Conservation (phyloP, 2,888 invertebrate genomes). For the Tuberolachnus salignus region DNA sequence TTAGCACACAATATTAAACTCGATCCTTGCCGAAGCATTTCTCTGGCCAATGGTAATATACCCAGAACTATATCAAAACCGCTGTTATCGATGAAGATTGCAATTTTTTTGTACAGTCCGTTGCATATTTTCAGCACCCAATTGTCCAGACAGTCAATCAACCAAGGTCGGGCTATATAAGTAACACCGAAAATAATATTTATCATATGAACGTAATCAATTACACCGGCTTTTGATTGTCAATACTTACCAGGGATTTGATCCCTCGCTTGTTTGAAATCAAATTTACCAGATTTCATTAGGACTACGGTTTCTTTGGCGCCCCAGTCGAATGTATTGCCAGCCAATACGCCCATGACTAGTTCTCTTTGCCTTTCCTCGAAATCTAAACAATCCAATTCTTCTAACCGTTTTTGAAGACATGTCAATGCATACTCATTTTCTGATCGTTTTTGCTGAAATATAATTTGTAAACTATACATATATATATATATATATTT, state of each 20-base stretch:
- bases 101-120: constrained; percentile 81
- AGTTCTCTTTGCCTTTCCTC: constrained; percentile 62
- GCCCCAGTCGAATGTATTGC: constrained; percentile 98
- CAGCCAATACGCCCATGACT: constrained; percentile 70
- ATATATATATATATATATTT: background rate
- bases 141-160: constrained; percentile 82
- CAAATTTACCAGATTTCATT: constrained; percentile 77
- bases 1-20: constrained; percentile 92
- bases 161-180: constrained; percentile 80
- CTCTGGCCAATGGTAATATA: constrained; percentile 86
- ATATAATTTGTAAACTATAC: constrained; percentile 60
- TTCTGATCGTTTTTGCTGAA: constrained; percentile 84
- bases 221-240: background rate
- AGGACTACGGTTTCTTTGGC: constrained; percentile 87
- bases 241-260: constrained; percentile 73
- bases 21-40: constrained; percentile 80
- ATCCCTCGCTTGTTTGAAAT: constrained; percentile 79
- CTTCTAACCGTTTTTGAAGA: constrained; percentile 66
- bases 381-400: constrained; percentile 62
- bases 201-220: background rate
- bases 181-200: constrained; percentile 7
- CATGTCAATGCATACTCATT: constrained; percentile 79
- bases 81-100: constrained; percentile 95
- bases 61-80: constrained; percentile 94
- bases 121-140: constrained; percentile 78